Base-by-base conservation (phyloP, 2,113 vertebrate genomes). In the Xenopus borealis region DNA sequence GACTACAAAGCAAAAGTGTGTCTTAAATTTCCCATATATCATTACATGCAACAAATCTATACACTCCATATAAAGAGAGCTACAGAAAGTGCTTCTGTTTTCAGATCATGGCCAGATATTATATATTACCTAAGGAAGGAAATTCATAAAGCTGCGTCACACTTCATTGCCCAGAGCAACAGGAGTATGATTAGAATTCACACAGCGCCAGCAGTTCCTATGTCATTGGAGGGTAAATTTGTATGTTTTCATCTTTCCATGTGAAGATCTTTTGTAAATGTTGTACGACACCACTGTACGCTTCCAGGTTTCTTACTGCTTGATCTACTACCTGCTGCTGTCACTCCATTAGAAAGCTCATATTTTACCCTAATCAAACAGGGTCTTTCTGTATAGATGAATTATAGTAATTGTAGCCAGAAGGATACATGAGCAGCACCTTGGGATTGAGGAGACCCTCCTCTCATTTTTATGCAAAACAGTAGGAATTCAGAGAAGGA, bases 51-150 rank as follows among this genome's bases (percentile, higher is more conserved):
- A 63, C 66, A 55, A 64, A 77, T 70, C 47, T 57, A 64, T 77
- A 70, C 47, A 77, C 52, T 45, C 47, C 66, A 70, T 62, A 69
- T 66, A 65, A 63, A 70, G 30, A 52, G 19, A 77, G 59, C 74
- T 57, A 46, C 64, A 77, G 69, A 69, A 77, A 69, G 74, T 77
- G 74, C 74, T 77, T 77, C 74, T 77, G 74, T 77, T 77, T 77
- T 63, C 62, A 30, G 44, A 55, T 70, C 59, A 57, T 57, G 67
- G 74, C 66, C 58, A 77, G 66, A 77, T 76, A 69, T 76, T 63
- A 62, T 76, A 69, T 63, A 76, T 70, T 70, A 70, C 74, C 18
- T 45, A 52, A 69, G 67, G 66, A 77, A 77, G 74, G 74, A 77
- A 77, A 77, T 64, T 46, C 74, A 77, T 77, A 70, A 59, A 47